Evolutionary conservation across 1,140 invertebrate genomes (phyloP).

Genomic region (Tetragonula clypearis): DNA sequence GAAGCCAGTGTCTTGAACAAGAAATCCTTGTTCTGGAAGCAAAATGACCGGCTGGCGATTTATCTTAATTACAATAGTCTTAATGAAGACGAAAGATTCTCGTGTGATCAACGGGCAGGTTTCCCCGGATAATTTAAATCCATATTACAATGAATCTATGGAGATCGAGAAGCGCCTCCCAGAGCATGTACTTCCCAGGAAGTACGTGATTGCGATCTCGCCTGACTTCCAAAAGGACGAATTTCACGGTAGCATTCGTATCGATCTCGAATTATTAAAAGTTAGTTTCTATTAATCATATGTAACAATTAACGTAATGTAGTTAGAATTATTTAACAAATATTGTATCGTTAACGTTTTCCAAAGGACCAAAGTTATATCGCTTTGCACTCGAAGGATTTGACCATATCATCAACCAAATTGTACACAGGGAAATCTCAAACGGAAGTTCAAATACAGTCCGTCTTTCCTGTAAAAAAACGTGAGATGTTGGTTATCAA

Average conservation of each 20-base stretch:
- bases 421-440: neutral
- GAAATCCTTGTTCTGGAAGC: conserved; percentile 14
- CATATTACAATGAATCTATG: neutral
- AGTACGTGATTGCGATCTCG: conserved; percentile 25
- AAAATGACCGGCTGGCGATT: conserved; percentile 26
- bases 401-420: conserved; percentile 15
- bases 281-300: conserved; percentile 11
- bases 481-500: conserved; percentile 37
- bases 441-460: conserved; percentile 3
- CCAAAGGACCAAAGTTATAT: conserved; percentile 20
- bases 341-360: neutral
- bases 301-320: neutral
- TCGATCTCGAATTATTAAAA: conserved; percentile 28
- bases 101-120: neutral
- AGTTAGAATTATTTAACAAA: neutral
- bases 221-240: conserved; percentile 12
- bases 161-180: conserved; percentile 30
- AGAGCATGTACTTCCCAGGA: conserved; percentile 27
- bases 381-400: conserved; percentile 33
- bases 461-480: neutral
- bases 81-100: conserved; percentile 1
- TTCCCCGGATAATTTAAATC: neutral
- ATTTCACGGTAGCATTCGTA: conserved; percentile 35
- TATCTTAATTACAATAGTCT: conserved; percentile 42
- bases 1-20: conserved; percentile 2